Evolutionary conservation across 1,140 invertebrate genomes (phyloP), one percentile per base, ranked within the genome.

Genomic region (Pararge aegeria): DNA sequence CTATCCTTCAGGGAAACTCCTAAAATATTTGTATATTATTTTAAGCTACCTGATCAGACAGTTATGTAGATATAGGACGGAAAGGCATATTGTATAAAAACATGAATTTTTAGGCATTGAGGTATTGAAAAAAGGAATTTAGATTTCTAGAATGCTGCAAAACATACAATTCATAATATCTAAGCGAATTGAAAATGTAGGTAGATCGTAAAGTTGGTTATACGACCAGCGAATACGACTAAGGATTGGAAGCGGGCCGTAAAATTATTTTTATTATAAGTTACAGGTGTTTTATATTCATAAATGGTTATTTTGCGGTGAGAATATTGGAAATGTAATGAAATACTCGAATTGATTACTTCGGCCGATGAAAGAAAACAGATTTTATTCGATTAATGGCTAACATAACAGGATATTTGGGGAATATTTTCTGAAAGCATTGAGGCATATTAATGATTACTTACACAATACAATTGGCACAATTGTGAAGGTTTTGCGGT

Each of bases 191-290:
- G 59, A 55, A 51, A 55, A 61, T 51, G 34, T 38, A 13, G 21
- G 34, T 50, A 13, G 34, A 38, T 37, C 59, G 24, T 55, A 55
- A 55, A 61, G 3, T 55, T 42, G 44, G 34, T 49, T 40, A n/a
- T n/a, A 40, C 18, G 30, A 34, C 30, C 30, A 34, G 10, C 7
- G 30, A 34, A 34, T 34, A 34, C 30, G 44, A 24, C 16, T 30
- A 27, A 49, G 38, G 18, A 38, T 54, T 48, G 29, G 42, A 50
- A 51, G 13, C 46, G 5, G 53, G 5, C 46, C 7, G 59, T 61
- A 55, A 61, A 61, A 55, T 60, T 44, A 60, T 48, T 52, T 34
- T 60, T 60, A 60, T 53, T 60, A 53, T 37, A 27, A 46, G 57
- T 50, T 60, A 53, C 57, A 60, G 50, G 49, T 54, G 40, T 19